phyloP scores from a whole-genome alignment of 2,113 vertebrate species.

The Lichenostomus cassidix region DNA sequence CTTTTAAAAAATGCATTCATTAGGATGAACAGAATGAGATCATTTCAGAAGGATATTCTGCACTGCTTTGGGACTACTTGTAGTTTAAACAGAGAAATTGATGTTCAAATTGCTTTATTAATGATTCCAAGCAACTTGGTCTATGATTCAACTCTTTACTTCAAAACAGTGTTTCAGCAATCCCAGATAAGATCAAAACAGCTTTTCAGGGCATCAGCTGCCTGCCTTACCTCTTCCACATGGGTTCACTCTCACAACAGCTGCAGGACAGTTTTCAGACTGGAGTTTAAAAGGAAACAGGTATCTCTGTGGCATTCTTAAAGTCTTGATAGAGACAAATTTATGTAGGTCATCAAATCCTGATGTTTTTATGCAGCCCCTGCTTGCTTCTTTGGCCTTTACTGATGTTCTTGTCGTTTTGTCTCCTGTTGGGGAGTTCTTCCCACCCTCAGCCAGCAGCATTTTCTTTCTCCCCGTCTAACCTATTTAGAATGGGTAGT shows the following conservation, averaged over 20 bases:
- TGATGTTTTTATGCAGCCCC: background rate
- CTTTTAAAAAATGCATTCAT: background rate
- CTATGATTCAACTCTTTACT: background rate
- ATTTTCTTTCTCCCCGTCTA: background rate
- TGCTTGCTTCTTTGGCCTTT: background rate
- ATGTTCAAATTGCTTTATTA: background rate
- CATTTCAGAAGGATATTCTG: background rate
- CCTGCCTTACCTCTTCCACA: background rate
- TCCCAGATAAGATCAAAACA: background rate
- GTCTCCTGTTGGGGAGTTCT: background rate
- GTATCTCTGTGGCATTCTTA: background rate
- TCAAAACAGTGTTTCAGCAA: background rate
- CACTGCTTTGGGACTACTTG: background rate
- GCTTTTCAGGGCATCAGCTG: background rate
- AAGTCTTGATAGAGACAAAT: background rate
- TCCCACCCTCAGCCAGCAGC: background rate
- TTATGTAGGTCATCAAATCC: background rate
- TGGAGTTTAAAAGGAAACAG: background rate
- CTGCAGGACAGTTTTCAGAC: background rate
- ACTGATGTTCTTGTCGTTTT: background rate
- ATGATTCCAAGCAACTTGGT: background rate
- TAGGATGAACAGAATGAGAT: background rate
- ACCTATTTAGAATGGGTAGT: background rate
- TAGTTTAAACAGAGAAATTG: background rate
- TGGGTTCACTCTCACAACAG: background rate